These are phyloP conservation scores for Drosophila novamexicana DNA, from an alignment of 1,140 invertebrate genomes.

Conservation along the genomic window DNA sequence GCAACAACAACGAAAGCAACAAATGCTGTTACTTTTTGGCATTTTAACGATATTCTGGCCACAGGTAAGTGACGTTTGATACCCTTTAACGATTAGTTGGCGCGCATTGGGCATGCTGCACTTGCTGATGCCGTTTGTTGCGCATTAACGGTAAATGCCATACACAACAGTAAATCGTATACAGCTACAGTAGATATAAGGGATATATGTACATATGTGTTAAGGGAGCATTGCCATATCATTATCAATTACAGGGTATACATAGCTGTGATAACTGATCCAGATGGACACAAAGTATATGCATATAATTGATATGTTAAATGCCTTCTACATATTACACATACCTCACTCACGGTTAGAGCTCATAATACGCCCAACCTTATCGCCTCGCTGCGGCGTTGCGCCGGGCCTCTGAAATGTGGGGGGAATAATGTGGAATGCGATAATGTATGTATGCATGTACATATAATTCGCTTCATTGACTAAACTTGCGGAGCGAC, in stretches of 20 bases:
- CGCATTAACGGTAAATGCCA: background rate
- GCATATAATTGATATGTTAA: no score
- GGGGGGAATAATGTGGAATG: constrained; percentile 5
- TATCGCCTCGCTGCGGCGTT: background rate
- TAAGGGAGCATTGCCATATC: no score
- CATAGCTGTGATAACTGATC: background rate
- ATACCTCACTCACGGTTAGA: no score
- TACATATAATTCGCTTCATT: constrained; percentile 16
- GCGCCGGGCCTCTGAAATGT: constrained; percentile 5
- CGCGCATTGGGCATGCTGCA: no score
- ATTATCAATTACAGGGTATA: constrained; percentile 2
- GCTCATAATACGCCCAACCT: background rate
- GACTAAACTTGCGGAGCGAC: background rate
- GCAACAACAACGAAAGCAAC: constrained; percentile 35
- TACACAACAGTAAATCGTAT: background rate
- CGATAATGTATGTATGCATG: background rate
- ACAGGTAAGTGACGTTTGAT: constrained; percentile 55
- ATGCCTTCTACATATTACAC: no score
- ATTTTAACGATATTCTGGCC: constrained; percentile 67
- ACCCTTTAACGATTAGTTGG: background rate
- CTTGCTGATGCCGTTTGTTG: background rate
- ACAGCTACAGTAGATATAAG: no score
- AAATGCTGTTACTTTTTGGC: constrained; percentile 53
- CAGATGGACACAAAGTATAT: no score
- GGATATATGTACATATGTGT: no score